These are phyloP conservation scores for Corvus cornix DNA, from an alignment of 2,113 vertebrate species.

Conservation along the genomic window DNA sequence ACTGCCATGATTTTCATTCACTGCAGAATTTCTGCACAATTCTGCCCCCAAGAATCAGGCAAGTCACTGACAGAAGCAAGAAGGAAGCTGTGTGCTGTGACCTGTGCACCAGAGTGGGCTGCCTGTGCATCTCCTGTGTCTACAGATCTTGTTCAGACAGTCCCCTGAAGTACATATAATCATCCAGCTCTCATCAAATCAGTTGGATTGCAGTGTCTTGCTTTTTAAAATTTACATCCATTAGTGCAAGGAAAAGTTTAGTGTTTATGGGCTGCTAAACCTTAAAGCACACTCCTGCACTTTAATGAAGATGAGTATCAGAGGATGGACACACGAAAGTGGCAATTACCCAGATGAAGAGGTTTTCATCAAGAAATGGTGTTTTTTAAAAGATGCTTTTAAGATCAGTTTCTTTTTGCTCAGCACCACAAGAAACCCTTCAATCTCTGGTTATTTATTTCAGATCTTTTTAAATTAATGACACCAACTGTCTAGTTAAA, in stretches of 20 bases:
- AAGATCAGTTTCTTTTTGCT: neutral
- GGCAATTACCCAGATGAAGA: neutral
- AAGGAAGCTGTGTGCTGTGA: neutral
- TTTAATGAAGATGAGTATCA: neutral
- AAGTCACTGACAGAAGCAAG: neutral
- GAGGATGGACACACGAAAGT: neutral
- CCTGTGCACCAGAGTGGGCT: neutral
- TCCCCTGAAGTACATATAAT: neutral
- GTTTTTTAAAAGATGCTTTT: neutral
- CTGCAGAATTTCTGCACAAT: neutral
- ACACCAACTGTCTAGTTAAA: neutral
- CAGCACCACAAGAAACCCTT: neutral
- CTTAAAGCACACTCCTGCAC: neutral
- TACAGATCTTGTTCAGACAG: neutral
- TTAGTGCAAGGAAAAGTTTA: neutral
- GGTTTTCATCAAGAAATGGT: neutral
- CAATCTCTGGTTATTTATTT: neutral
- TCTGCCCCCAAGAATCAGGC: neutral
- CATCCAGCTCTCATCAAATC: neutral
- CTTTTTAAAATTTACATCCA: neutral
- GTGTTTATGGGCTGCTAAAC: neutral
- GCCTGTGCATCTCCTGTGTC: neutral
- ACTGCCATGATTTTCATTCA: neutral
- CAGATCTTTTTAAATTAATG: neutral
- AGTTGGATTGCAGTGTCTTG: neutral